Evolutionary conservation across 1,140 invertebrate species (phyloP).

Genomic region (Globodera ellingtonae): DNA sequence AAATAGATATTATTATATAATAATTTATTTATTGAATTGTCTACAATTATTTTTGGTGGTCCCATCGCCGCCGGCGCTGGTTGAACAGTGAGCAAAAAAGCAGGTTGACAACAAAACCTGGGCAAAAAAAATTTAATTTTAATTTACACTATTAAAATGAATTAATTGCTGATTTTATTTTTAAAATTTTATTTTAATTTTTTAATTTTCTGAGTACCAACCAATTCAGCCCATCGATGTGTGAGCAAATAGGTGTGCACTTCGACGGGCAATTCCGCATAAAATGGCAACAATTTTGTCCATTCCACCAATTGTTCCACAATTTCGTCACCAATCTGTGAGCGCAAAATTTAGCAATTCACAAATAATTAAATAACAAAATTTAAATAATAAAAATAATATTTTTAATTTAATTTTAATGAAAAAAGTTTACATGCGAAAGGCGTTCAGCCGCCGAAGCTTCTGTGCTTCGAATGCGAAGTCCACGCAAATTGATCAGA

Average conservation of each 20-base stretch:
- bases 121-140: conserved; percentile 34
- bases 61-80: neutral
- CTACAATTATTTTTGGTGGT: neutral
- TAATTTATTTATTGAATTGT: neutral
- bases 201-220: conserved; percentile 12
- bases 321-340: conserved; percentile 62
- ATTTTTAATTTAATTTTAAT: neutral
- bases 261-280: conserved; percentile 88
- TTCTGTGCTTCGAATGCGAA: conserved; percentile 76
- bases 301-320: conserved; percentile 89
- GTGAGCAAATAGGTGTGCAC: conserved; percentile 86
- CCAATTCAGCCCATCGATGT: conserved; percentile 79
- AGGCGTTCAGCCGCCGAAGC: conserved; percentile 47
- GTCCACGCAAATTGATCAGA: conserved; percentile 67
- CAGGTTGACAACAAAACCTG: conserved; percentile 49
- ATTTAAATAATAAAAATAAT: neutral
- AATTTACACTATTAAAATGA: neutral
- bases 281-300: conserved; percentile 95
- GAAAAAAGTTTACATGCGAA: conserved; percentile 31
- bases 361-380: too few relatives aligned
- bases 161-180: neutral
- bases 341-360: neutral
- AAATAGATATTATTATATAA: conserved; percentile 8
- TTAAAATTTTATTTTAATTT: conserved; percentile 15
- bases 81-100: conserved; percentile 54